phyloP scores from a whole-genome alignment of 2,888 invertebrate genomes.

The Nemapogon koenigi region DNA sequence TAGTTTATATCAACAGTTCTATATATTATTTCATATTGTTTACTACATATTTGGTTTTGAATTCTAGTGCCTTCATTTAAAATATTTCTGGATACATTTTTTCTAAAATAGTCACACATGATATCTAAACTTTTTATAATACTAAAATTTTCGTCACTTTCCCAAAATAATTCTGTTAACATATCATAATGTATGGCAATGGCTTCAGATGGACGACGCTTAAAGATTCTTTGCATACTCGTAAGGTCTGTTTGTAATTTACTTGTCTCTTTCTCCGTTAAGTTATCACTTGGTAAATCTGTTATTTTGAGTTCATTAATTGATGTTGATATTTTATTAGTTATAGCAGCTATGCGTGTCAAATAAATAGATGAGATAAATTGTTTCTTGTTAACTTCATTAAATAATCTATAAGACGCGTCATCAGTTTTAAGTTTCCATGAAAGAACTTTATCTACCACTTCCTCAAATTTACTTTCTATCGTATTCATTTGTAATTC shows the following conservation, averaged over 20 bases:
- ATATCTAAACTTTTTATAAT: slow-evolving; percentile 28
- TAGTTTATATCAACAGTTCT: slow-evolving; percentile 24
- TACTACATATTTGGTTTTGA: slow-evolving; percentile 36
- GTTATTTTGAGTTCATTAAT: slow-evolving; percentile 25
- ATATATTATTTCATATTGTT: slow-evolving; percentile 34
- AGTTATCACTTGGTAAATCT: slow-evolving; percentile 18
- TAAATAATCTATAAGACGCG: slow-evolving; percentile 30
- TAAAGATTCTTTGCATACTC: slow-evolving; percentile 33
- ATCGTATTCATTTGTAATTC: slow-evolving; percentile 27
- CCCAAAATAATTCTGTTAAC: slow-evolving; percentile 36
- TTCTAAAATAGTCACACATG: slow-evolving; percentile 31
- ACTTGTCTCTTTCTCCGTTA: slow-evolving; percentile 24
- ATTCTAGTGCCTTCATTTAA: slow-evolving; percentile 31
- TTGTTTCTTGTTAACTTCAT: slow-evolving; percentile 36
- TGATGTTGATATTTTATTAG: slow-evolving; percentile 31
- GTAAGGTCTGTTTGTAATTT: slow-evolving; percentile 26
- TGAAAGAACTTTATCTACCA: slow-evolving; percentile 30
- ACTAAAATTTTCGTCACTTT: slow-evolving; percentile 26
- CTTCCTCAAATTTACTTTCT: slow-evolving; percentile 28
- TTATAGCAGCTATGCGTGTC: slow-evolving; percentile 33
- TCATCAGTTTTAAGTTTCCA: slow-evolving; percentile 33
- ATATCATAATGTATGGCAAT: slow-evolving; percentile 42
- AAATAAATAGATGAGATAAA: slow-evolving; percentile 34
- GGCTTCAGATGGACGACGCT: slow-evolving; percentile 34
- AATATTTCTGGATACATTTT: slow-evolving; percentile 29